A percentile compares a stretch with the other conserved stretches of the same genome.
These are phyloP conservation scores for Apodemus speciosus DNA, from an alignment of 2,113 vertebrate genomes.

Conservation along the genomic window DNA sequence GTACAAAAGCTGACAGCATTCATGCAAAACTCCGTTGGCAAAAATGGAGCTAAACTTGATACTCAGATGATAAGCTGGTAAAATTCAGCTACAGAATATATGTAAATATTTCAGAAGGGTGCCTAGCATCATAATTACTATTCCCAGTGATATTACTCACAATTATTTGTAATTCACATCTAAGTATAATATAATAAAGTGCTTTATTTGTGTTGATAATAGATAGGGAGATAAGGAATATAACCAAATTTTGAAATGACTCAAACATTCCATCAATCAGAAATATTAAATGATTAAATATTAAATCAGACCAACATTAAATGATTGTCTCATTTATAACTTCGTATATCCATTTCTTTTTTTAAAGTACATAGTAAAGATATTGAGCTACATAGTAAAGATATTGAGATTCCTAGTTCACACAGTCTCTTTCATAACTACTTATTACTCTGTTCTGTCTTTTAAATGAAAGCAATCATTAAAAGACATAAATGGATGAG, in stretches of 20 bases:
- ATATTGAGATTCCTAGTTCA: background rate
- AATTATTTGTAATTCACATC: background rate
- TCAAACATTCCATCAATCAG: conserved; percentile 13
- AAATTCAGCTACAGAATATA: conserved; percentile 8
- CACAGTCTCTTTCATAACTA: background rate
- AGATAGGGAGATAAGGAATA: background rate
- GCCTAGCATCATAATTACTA: background rate
- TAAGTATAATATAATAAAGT: background rate
- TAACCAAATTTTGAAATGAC: conserved; percentile 19
- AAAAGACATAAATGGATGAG: background rate
- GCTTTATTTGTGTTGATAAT: background rate
- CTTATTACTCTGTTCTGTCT: background rate
- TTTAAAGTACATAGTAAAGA: background rate
- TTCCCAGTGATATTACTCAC: background rate
- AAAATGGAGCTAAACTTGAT: background rate
- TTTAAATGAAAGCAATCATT: background rate
- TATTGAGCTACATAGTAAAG: background rate
- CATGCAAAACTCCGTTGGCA: background rate
- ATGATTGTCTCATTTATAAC: background rate
- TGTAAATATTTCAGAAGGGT: conserved; percentile 10
- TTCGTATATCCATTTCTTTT: background rate
- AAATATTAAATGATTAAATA: background rate
- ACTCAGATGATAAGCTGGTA: background rate
- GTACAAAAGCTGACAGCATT: background rate
- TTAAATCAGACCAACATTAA: background rate